phyloP scores from a whole-genome alignment of 1,140 invertebrate genomes.

The Anoplolepis gracilipes region DNA sequence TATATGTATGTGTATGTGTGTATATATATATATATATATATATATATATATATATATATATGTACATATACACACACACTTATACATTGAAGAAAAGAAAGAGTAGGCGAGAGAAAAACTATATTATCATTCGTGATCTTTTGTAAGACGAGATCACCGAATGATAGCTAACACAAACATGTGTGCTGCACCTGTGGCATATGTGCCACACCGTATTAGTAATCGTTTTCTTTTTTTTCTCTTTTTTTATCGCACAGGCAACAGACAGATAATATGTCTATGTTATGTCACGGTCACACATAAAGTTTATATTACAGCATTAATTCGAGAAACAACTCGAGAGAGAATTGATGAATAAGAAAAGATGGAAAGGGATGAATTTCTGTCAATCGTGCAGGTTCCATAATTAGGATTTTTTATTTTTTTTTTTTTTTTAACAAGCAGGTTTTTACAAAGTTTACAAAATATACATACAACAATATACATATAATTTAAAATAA shows the following conservation, averaged over 20 bases:
- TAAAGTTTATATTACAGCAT: background rate
- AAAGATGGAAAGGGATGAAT: background rate
- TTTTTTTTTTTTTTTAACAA: too few relatives aligned
- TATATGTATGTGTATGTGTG: too few relatives aligned
- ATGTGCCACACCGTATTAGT: constrained; percentile 22
- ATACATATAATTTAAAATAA: constrained; percentile 4
- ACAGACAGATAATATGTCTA: background rate
- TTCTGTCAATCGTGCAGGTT: background rate
- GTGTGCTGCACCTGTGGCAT: constrained; percentile 29
- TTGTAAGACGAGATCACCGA: background rate
- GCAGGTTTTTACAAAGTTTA: background rate
- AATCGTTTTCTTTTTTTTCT: background rate
- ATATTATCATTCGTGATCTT: background rate
- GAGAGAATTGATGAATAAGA: too few relatives aligned
- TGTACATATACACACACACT: too few relatives aligned
- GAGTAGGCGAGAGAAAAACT: background rate
- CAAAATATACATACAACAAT: too few relatives aligned
- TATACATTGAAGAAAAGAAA: too few relatives aligned
- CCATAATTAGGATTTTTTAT: background rate
- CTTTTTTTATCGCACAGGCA: constrained; percentile 28
- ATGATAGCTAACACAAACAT: background rate
- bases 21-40: too few relatives aligned
- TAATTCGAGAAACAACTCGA: background rate
- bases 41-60: too few relatives aligned
- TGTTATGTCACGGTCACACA: background rate